Percentiles rank a stretch among this genome's conserved stretches.
Conservation (phyloP, 2,797 vertebrate species). For the Linurgus olivaceus region DNA sequence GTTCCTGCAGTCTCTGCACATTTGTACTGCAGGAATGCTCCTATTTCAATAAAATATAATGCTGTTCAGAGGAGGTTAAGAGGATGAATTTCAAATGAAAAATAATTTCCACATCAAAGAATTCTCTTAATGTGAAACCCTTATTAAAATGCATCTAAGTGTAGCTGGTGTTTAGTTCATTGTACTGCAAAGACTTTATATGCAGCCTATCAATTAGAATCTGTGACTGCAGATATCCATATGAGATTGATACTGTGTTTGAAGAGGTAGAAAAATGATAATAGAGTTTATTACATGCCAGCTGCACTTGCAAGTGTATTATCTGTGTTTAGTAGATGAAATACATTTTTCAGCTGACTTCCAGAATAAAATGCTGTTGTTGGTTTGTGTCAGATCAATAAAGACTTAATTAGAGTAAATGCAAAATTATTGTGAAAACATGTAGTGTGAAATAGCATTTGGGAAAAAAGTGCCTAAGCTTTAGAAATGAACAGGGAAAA, state of each 20-base stretch:
- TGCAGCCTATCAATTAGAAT: neutral
- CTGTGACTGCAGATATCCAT: neutral
- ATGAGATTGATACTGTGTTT: neutral
- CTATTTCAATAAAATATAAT: neutral
- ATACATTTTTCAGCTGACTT: slow-evolving; percentile 20
- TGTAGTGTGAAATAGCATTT: neutral
- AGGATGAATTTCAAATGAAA: slow-evolving; percentile 24
- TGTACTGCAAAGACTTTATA: neutral
- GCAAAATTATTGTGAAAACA: slow-evolving; percentile 9
- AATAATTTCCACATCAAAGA: slow-evolving; percentile 49
- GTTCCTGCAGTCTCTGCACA: neutral
- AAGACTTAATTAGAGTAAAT: slow-evolving; percentile 30
- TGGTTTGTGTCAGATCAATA: slow-evolving; percentile 1
- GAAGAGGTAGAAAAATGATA: slow-evolving; percentile 1
- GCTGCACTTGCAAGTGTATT: neutral
- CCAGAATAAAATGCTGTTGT: slow-evolving; percentile 8
- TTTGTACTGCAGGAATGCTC: neutral
- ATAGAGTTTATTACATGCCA: neutral
- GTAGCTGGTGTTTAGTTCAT: neutral
- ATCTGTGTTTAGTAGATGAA: neutral
- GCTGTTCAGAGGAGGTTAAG: neutral
- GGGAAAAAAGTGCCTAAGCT: neutral
- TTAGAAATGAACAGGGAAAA: neutral
- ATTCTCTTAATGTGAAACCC: neutral
- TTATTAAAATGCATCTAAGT: slow-evolving; percentile 17